phyloP scores from a whole-genome alignment of 2,888 invertebrate genomes.

The Hipparchia sbordonii region DNA sequence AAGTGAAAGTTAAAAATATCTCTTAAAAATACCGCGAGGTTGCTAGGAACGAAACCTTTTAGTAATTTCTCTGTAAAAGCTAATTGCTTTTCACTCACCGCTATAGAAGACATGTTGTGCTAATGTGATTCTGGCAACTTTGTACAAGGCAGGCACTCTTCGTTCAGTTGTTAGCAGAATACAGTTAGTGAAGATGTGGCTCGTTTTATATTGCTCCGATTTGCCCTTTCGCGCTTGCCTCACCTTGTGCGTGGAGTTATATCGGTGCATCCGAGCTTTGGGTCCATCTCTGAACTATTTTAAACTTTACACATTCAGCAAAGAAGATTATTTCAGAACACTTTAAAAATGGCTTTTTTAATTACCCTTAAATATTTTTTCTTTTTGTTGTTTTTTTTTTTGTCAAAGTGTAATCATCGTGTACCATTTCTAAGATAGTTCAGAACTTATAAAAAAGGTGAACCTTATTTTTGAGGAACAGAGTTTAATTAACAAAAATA shows the following conservation, averaged over 20 bases:
- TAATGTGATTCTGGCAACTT: constrained; percentile 40
- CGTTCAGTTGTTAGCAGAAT: constrained; percentile 71
- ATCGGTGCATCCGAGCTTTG: constrained; percentile 58
- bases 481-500: no score
- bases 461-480: not conserved
- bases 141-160: constrained; percentile 55
- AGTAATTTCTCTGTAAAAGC: constrained; percentile 2
- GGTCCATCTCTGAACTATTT: constrained; percentile 54
- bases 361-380: no score
- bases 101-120: constrained; percentile 56
- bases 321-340: constrained; percentile 16
- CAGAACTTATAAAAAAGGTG: not conserved
- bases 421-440: not conserved
- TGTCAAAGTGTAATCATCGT: no score
- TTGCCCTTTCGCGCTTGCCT: constrained; percentile 81
- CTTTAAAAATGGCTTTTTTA: no score
- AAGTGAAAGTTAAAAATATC: no score
- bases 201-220: constrained; percentile 79
- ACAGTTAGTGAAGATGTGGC: constrained; percentile 72
- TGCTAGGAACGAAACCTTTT: not conserved
- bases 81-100: constrained; percentile 59
- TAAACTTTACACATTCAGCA: constrained; percentile 36
- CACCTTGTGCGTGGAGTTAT: constrained; percentile 74
- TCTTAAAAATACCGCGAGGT: not conserved
- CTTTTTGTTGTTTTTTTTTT: no score